Conservation (phyloP, 37 sponge, comb jelly and placozoan species). For the Halisarca cf. caerulea region DNA sequence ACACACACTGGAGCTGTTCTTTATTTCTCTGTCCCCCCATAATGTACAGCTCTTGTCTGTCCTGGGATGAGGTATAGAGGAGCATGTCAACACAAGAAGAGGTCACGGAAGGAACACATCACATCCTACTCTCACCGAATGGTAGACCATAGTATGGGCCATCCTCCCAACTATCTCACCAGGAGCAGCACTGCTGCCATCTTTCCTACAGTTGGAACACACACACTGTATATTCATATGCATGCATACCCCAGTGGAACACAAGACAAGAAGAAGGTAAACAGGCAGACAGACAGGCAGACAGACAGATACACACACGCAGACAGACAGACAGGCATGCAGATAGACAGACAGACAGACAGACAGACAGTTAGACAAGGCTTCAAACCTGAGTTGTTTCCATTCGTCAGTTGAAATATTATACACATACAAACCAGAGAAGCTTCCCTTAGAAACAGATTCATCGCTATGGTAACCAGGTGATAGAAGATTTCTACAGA, state of each 20-base stretch:
- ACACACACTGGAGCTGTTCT: slow-evolving; percentile 13
- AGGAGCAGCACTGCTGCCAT: slow-evolving; percentile 9
- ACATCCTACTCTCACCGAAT: slow-evolving; percentile 59
- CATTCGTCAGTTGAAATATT: slow-evolving; percentile 37
- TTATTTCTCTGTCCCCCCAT: slow-evolving; percentile 68
- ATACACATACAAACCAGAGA: slow-evolving; percentile 42
- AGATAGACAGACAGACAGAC: no score
- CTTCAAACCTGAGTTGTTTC: slow-evolving; percentile 35
- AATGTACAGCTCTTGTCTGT: slow-evolving; percentile 34
- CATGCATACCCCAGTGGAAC: no score
- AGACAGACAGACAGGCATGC: not conserved
- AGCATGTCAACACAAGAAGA: not conserved
- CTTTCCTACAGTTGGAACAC: no score
- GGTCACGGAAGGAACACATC: no score
- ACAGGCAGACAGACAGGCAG: slow-evolving; percentile 18
- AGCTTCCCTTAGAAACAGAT: not conserved
- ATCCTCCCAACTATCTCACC: slow-evolving; percentile 47
- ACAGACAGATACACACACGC: not conserved
- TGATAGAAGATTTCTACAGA: not conserved
- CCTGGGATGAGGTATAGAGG: not conserved
- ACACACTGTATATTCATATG: no score
- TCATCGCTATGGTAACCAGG: not conserved
- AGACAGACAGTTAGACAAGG: no score
- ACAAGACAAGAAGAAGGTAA: no score
- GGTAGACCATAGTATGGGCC: slow-evolving; percentile 63